Base-by-base conservation (phyloP, 2,888 invertebrate genomes). In the Cantharis flavilabris region DNA sequence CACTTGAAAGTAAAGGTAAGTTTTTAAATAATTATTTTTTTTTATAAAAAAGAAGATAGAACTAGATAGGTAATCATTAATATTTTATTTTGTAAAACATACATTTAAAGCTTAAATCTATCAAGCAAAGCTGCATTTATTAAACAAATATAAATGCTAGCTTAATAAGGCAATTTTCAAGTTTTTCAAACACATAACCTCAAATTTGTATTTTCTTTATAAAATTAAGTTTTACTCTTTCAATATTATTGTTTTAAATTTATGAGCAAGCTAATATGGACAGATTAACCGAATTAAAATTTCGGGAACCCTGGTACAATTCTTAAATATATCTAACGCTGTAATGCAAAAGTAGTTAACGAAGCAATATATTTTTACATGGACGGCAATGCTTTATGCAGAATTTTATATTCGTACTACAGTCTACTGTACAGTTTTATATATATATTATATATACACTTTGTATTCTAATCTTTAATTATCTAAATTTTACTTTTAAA, bases 121-220 rank as follows among this genome's bases (percentile, higher is more conserved):
- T 49, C n/a, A 49, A 49, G 49, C 49, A n/a, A 49, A 49, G 49
- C 49, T 49, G n/a, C 49, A 49, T 49, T 49, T 49, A 49, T 49
- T n/a, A 49, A 49, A 49, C n/a, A 49, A 49, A n/a, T 49, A 49
- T 49, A 49, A 49, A 49, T 49, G 49, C 49, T 13, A 49, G 65
- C 26, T 26, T 26, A n/a, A 23, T 23, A 67, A 67, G 65, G 65
- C 65, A 67, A 67, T 67, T 23, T 67, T 26, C 20, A 67, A 67
- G n/a, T 67, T 67, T 67, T 26, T 67, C 26, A n/a, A n/a, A 64
- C 23, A 67, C 65, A 65, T 65, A 67, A 67, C 65, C 65, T 67
- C 65, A 67, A 67, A 16, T 26, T 23, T 20, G 3, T 20, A 23
- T 67, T 13, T 10, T 11, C 5, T 23, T 65, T 18, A 67, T n/a